Evolutionary conservation across 2,113 vertebrate species (phyloP).

Genomic region (Thalassarche chlororhynchos): DNA sequence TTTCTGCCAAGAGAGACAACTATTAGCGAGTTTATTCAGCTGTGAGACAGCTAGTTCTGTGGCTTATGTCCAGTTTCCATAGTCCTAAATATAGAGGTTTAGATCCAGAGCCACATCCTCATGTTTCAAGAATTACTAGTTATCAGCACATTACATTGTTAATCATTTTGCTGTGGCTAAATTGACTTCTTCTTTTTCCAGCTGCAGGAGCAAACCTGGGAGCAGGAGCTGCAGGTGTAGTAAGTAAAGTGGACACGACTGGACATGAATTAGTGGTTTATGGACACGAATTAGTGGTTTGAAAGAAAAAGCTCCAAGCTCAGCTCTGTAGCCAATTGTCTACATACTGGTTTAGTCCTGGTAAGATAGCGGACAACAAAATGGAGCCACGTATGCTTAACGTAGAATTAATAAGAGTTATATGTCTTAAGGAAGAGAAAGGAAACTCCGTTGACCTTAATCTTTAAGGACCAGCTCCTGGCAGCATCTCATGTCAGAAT

Average conservation of each 20-base stretch:
- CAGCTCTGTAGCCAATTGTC: neutral
- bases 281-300: neutral
- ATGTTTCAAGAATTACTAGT: neutral
- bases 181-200: neutral
- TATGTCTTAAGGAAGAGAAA: neutral
- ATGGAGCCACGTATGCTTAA: neutral
- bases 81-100: neutral
- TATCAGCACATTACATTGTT: neutral
- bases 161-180: neutral
- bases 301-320: neutral
- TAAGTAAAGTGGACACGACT: neutral
- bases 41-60: neutral
- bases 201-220: neutral
- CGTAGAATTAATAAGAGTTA: neutral
- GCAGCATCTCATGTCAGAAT: neutral
- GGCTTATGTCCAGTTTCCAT: neutral
- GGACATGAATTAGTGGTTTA: neutral
- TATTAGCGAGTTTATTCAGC: neutral
- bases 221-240: neutral
- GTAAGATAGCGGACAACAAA: neutral
- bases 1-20: neutral
- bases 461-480: neutral
- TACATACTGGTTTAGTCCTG: neutral
- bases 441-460: neutral
- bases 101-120: neutral